Evolutionary conservation across 2,888 invertebrate species (phyloP), one percentile per base, ranked within the genome.

Genomic region (Chesias legatella): DNA sequence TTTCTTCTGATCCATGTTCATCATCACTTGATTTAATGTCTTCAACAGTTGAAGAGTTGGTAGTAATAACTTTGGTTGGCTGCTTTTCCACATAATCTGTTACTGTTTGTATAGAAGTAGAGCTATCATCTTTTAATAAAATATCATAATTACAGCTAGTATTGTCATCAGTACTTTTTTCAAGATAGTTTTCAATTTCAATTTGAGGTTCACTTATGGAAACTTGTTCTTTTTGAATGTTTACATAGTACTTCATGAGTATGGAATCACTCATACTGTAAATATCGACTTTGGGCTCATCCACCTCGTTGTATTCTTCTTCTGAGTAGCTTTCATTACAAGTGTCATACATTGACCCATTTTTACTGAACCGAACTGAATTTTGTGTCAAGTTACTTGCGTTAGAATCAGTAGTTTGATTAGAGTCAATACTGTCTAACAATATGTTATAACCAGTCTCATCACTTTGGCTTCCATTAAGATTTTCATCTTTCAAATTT

Each of bases 291-390:
- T 67, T 10, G 33, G 75, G 76, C 50, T 68, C 58, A 52, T 53
- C 69, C 2, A 32, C 7, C 24, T 35, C 7, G 11, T 6, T 29
- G n/a, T 26, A 17, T 27, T 43, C 11, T 22, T 2, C 13, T 3
- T 17, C 13, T 3, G 13, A 17, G 13, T 17, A 5, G 13, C 13
- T 17, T 17, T 17, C 13, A 42, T 69, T 62, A 52, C 84, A 85
- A 41, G 82, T 81, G 43, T 82, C 75, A 73, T 83, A 85, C 29
- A 67, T 48, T 21, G 81, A 81, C 53, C 67, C 60, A 46, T 52
- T 63, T 13, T 73, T 66, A 26, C n/a, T n/a, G n/a, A n/a, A n/a
- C n/a, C n/a, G n/a, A n/a, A n/a, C n/a, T n/a, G 46, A 33, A 44
- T 45, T 48, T 47, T 58, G 34, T 28, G 35, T 32, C 13, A 39